Percentiles rank a stretch among this genome's conserved stretches.
phyloP scores from a whole-genome alignment of 2,888 invertebrate genomes.

The Ochropleura leucogaster region DNA sequence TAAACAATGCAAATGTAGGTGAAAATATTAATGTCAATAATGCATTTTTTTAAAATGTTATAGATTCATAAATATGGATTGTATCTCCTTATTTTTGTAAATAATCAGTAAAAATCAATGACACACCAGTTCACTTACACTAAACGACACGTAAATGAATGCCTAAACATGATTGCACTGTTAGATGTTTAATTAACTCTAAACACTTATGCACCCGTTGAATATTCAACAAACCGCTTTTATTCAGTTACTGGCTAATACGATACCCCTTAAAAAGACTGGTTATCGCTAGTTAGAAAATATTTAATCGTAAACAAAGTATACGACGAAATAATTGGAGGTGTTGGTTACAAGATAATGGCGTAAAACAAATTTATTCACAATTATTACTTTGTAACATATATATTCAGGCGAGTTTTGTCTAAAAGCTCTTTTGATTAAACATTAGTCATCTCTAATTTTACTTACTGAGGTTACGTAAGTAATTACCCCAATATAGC shows the following conservation, averaged over 20 bases:
- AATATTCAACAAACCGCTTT: not conserved
- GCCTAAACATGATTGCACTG: not conserved
- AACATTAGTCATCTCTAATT: too few species aligned
- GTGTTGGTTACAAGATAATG: not conserved
- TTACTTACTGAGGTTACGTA: too few species aligned
- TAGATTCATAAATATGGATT: not conserved
- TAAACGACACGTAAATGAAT: not conserved
- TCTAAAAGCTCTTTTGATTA: too few species aligned
- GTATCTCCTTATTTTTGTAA: not conserved
- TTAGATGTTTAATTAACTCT: not conserved
- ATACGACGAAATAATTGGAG: not conserved
- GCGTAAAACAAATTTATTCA: not conserved
- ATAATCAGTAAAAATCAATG: not conserved
- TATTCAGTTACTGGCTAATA: not conserved
- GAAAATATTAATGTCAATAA: not conserved
- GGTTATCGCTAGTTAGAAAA: not conserved
- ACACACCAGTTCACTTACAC: not conserved
- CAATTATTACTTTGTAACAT: not conserved
- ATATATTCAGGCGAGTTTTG: too few species aligned
- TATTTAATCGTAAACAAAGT: not conserved
- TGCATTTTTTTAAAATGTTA: not conserved
- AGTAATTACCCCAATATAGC: too few species aligned
- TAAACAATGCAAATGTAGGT: not conserved
- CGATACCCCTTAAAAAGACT: not conserved
- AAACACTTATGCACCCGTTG: not conserved